Percentiles rank a stretch among this genome's conserved stretches.
These are phyloP conservation scores for Eptesicus fuscus DNA, from an alignment of 2,113 vertebrate species.

Conservation along the genomic window DNA sequence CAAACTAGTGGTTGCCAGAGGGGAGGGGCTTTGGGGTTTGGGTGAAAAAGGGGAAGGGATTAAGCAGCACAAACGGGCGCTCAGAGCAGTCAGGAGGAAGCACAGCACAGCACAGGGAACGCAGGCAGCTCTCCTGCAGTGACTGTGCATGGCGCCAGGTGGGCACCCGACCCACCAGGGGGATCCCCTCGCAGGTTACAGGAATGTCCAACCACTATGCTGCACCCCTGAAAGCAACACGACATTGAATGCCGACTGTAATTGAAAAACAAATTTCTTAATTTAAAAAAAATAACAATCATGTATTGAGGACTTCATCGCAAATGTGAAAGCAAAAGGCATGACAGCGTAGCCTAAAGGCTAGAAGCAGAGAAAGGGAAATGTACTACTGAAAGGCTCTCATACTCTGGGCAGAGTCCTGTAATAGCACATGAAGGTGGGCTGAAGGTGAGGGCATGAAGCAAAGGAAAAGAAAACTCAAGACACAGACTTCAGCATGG, in stretches of 20 bases:
- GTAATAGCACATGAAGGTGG: background rate
- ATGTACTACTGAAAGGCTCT: background rate
- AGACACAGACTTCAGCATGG: background rate
- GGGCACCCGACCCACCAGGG: too few species aligned
- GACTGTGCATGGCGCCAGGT: background rate
- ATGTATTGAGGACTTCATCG: background rate
- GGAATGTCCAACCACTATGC: background rate
- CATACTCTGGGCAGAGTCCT: rapidly evolving
- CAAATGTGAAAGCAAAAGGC: background rate
- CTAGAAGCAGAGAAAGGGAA: background rate
- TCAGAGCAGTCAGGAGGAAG: background rate
- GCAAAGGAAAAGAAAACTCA: background rate
- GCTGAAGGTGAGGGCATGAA: background rate
- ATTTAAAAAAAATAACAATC: background rate
- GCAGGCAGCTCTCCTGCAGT: background rate
- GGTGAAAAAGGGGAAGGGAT: background rate
- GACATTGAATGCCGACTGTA: background rate
- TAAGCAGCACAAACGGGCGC: background rate
- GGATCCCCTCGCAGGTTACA: background rate
- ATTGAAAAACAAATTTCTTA: background rate
- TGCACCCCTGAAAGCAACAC: background rate
- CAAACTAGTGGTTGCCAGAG: background rate
- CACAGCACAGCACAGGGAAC: background rate
- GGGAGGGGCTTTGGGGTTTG: background rate
- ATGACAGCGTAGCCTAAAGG: background rate